These are phyloP conservation scores for Brachionus plicatilis DNA, from an alignment of 1,140 invertebrate species.

Conservation along the genomic window DNA sequence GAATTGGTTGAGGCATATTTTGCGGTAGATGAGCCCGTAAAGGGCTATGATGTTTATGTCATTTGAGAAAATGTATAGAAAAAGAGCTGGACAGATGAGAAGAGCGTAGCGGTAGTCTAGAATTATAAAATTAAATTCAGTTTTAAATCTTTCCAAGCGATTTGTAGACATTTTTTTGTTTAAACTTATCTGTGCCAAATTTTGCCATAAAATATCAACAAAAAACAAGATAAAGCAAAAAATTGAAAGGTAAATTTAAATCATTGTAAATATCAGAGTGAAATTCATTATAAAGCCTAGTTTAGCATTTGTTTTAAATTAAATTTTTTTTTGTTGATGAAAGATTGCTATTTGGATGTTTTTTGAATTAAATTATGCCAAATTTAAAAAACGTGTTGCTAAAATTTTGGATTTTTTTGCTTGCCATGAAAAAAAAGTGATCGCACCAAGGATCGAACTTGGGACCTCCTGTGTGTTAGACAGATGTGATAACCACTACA, in stretches of 20 bases:
- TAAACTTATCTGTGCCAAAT: not conserved
- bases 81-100: constrained; percentile 27
- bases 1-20: constrained; percentile 23
- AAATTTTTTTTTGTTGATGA: not conserved
- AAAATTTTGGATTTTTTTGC: not conserved
- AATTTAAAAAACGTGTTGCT: not conserved
- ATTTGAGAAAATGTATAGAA: constrained; percentile 29
- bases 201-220: not conserved
- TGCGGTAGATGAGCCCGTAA: not conserved
- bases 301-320: constrained; percentile 31
- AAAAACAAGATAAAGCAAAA: not conserved
- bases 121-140: not conserved
- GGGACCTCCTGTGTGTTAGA: constrained; percentile 32
- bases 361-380: not conserved
- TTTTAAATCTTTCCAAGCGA: not conserved
- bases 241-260: not conserved
- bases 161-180: constrained; percentile 1
- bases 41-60: constrained; percentile 36
- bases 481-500: constrained; percentile 33
- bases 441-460: constrained; percentile 32
- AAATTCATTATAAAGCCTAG: constrained; percentile 19
- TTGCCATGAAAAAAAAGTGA: not conserved
- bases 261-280: not conserved
- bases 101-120: not conserved
- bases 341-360: not conserved